Base-by-base conservation (phyloP, 2,797 vertebrate genomes). In the Kryptopterus vitreolus region DNA sequence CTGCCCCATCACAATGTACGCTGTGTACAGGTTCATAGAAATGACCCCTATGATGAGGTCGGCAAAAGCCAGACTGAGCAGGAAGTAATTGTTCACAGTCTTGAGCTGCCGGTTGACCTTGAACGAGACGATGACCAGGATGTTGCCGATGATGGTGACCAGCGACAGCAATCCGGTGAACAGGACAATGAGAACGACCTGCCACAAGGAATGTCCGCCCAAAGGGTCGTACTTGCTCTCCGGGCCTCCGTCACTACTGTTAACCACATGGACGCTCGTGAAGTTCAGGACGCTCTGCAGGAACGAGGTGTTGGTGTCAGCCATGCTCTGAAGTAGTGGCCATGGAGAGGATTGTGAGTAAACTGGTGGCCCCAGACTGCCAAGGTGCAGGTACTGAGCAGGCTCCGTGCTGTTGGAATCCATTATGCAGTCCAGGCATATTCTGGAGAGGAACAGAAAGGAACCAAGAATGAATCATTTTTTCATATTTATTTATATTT, bases 71-170 rank as follows among this genome's bases (percentile, higher is more conserved):
- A 99, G 92, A 82, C 98, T 99, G 73, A 99, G 78, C 78, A 99
- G 90, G 87, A 99, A 99, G 90, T 99, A 99, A 89, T 99, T 99
- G 89, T 98, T 99, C 78, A 99, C 97, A 0, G 97, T 98, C 93
- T 99, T 99, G 31, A 99, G 93, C 85, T 99, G 97, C 70, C 98
- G 98, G 91, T 99, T 99, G 84, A 99, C 96, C 85, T 98, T 98
- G 88, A 99, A 99, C 0, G 98, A 93, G 78, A 98, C 96, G 69
- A 99, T 96, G 29, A 99, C 98, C 59, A 99, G 90, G 85, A 98
- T 95, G 89, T 99, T 99, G 77, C 98, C 98, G 0, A 98, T 95
- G 88, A 99, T 94, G 75, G 98, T 99, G 87, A 98, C 89, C 80
- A 99, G 89, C 18, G 97, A 96, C 73, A 98, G 86, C 77, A 94